Conservation (phyloP, 2,113 vertebrate genomes). For the Podarcis cretensis region DNA sequence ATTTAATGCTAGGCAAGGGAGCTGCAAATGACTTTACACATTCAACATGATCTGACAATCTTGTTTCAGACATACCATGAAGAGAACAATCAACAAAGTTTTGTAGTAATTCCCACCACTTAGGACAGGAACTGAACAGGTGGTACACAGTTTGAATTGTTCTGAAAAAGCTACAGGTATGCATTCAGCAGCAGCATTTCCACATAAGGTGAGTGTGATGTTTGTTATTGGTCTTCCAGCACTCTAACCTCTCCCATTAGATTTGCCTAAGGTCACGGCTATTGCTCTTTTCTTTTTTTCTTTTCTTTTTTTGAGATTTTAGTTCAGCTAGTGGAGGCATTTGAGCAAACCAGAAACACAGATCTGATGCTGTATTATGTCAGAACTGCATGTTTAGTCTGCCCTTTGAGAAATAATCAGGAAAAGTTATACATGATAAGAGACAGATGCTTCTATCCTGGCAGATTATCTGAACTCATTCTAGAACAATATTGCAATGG, state of each 20-base stretch:
- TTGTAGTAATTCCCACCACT: no score
- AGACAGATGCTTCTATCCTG: slow-evolving; percentile 77
- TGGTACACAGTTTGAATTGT: no score
- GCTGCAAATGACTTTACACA: no score
- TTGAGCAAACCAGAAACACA: slow-evolving; percentile 75
- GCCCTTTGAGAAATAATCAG: slow-evolving; percentile 78
- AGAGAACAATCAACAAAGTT: no score
- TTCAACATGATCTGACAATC: no score
- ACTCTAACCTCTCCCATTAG: slow-evolving; percentile 42
- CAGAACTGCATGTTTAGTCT: slow-evolving; percentile 81
- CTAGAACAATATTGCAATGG: slow-evolving; percentile 60
- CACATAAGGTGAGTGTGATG: neutral
- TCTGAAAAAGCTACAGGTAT: no score
- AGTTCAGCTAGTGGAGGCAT: slow-evolving; percentile 59
- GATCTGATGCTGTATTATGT: slow-evolving; percentile 77
- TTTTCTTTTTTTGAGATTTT: slow-evolving; percentile 49
- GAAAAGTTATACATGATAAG: slow-evolving; percentile 81
- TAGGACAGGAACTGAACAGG: no score
- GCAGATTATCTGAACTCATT: slow-evolving; percentile 67
- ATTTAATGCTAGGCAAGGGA: no score
- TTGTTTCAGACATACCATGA: no score
- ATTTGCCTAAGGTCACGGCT: slow-evolving; percentile 53
- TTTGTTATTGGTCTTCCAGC: slow-evolving; percentile 33
- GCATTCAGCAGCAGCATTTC: no score
- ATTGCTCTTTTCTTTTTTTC: slow-evolving; percentile 44